phyloP scores from a whole-genome alignment of 2,113 vertebrate species.

The Forbesichthys papilliferus region DNA sequence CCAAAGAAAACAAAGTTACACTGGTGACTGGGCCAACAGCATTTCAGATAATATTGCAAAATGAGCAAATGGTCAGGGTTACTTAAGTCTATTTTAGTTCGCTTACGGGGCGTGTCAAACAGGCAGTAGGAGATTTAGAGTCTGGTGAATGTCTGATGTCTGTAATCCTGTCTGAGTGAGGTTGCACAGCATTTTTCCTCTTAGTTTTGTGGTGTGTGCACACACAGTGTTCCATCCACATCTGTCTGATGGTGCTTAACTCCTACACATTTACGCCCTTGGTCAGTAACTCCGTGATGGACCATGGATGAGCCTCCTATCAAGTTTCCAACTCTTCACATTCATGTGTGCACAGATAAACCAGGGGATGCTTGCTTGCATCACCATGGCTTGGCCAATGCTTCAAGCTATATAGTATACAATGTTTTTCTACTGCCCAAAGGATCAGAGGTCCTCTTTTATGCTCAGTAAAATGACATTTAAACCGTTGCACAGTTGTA shows the following conservation, averaged over 20 bases:
- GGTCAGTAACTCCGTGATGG: no score
- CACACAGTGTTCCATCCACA: no score
- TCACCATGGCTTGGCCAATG: conserved; percentile 28
- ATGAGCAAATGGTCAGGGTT: no score
- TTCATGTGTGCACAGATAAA: conserved; percentile 23
- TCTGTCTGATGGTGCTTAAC: background rate
- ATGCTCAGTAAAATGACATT: background rate
- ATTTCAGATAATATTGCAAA: no score
- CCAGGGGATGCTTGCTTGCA: conserved; percentile 12
- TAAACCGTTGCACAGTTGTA: background rate
- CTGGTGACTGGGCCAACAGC: no score
- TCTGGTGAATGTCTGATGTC: no score
- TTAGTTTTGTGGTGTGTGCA: background rate
- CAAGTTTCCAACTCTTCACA: conserved; percentile 3
- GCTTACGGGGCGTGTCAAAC: no score
- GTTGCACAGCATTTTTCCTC: no score
- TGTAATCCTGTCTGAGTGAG: no score
- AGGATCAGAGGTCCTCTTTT: background rate
- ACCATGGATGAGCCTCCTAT: conserved; percentile 1
- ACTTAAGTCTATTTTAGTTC: no score
- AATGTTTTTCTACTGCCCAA: background rate
- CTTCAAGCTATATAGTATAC: conserved; percentile 21
- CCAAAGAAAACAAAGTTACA: no score
- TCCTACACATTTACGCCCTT: background rate
- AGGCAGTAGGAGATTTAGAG: no score